Percentiles rank a stretch among this genome's conserved stretches.
These are phyloP conservation scores for Cyclophora punctaria DNA, from an alignment of 2,888 invertebrate genomes.

Conservation along the genomic window DNA sequence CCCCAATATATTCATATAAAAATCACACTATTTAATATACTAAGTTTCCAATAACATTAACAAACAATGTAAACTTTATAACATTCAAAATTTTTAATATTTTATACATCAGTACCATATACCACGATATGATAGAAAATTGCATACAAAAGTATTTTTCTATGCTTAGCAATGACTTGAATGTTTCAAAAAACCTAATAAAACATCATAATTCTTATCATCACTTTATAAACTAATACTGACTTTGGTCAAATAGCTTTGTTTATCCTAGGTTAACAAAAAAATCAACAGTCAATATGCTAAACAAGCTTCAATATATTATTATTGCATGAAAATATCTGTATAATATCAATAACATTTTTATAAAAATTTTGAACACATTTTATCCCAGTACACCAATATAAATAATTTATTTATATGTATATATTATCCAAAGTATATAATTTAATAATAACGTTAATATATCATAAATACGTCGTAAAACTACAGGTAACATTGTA, in stretches of 20 bases:
- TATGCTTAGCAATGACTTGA: conserved; percentile 60
- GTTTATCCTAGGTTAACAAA: conserved; percentile 71
- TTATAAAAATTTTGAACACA: conserved; percentile 68
- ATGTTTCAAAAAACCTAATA: conserved; percentile 53
- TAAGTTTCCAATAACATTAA: conserved; percentile 70
- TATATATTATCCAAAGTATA: conserved; percentile 37
- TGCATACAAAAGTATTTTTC: conserved; percentile 45
- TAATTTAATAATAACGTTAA: conserved; percentile 48
- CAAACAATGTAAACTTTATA: conserved; percentile 63
- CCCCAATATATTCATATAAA: conserved; percentile 76
- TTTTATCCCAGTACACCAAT: conserved; percentile 55
- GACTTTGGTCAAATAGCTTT: conserved; percentile 76
- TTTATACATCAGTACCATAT: conserved; percentile 53
- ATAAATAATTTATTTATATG: conserved; percentile 1
- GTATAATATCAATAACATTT: conserved; percentile 55
- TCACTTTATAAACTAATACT: conserved; percentile 70
- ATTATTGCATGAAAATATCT: conserved; percentile 70
- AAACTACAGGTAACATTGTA: conserved; percentile 74
- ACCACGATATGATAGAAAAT: conserved; percentile 64
- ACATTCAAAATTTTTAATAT: conserved; percentile 42
- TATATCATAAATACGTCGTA: conserved; percentile 42
- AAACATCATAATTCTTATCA: conserved; percentile 44
- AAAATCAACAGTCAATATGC: conserved; percentile 69
- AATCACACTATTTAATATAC: conserved; percentile 70
- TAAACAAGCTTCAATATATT: conserved; percentile 60